phyloP scores from a whole-genome alignment of 37 sponge, comb jelly and placozoan genomes.

The Amphimedon queenslandica region DNA sequence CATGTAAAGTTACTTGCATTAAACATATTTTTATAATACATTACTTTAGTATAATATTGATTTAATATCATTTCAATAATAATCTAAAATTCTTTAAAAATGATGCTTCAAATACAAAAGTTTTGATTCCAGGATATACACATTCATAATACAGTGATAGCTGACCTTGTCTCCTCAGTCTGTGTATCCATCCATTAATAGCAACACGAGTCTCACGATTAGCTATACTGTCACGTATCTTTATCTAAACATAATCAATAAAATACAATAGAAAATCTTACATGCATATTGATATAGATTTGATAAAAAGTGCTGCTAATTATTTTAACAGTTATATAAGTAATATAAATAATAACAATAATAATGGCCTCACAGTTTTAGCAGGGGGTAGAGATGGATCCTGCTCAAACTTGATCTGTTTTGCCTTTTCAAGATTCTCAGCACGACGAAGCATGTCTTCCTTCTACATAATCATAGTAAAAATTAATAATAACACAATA shows the following conservation, averaged over 20 bases:
- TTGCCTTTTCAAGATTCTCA: slow-evolving; percentile 85
- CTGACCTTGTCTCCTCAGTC: slow-evolving; percentile 84
- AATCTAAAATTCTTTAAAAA: too few relatives aligned
- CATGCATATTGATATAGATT: neutral
- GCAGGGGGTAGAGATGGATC: slow-evolving; percentile 80
- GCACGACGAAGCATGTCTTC: slow-evolving; percentile 75
- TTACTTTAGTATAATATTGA: too few relatives aligned
- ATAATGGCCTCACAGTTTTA: slow-evolving; percentile 8
- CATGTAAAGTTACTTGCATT: too few relatives aligned
- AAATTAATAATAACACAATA: neutral
- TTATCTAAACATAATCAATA: slow-evolving; percentile 23
- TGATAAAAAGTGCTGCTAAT: too few relatives aligned
- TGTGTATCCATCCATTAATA: slow-evolving; percentile 93
- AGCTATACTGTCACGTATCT: slow-evolving; percentile 52
- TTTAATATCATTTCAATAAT: too few relatives aligned
- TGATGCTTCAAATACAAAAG: too few relatives aligned
- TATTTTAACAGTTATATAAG: too few relatives aligned
- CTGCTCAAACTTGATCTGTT: slow-evolving; percentile 53
- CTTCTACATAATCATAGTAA: slow-evolving; percentile 16
- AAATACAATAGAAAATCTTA: neutral
- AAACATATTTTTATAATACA: too few relatives aligned
- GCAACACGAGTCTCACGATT: slow-evolving; percentile 50
- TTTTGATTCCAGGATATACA: too few relatives aligned
- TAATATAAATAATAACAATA: too few relatives aligned
- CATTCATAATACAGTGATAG: too few relatives aligned